These are phyloP conservation scores for Ochropleura leucogaster DNA, from an alignment of 2,888 invertebrate genomes.

Conservation along the genomic window DNA sequence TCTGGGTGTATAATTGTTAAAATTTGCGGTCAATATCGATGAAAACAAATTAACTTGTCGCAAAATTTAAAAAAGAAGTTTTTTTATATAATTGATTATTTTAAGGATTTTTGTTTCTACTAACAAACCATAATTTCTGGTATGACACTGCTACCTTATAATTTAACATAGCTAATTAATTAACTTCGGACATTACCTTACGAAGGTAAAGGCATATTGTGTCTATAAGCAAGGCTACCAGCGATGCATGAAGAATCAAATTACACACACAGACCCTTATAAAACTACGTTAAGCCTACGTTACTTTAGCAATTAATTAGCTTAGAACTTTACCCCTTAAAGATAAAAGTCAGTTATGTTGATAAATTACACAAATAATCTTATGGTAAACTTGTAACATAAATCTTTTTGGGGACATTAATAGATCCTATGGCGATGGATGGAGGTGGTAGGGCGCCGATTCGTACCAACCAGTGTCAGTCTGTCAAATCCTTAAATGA, in stretches of 20 bases:
- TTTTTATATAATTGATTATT: no score
- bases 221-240: conserved; percentile 71
- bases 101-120: no score
- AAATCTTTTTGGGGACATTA: conserved; percentile 64
- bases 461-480: conserved; percentile 74
- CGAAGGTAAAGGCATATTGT: conserved; percentile 31
- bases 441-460: conserved; percentile 66
- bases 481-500: conserved; percentile 62
- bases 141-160: neutral
- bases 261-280: conserved; percentile 63
- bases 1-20: conserved; percentile 1
- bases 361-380: conserved; percentile 4
- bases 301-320: neutral
- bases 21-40: neutral
- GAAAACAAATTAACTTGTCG: conserved; percentile 1
- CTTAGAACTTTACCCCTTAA: no score
- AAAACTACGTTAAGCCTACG: neutral
- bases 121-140: neutral
- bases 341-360: neutral
- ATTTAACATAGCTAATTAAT: conserved; percentile 15
- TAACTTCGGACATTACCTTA: conserved; percentile 19
- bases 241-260: conserved; percentile 77
- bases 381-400: conserved; percentile 46
- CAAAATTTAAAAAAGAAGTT: neutral
- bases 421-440: conserved; percentile 50